phyloP scores from a whole-genome alignment of 2,113 vertebrate genomes.

The Atherinomorus stipes region DNA sequence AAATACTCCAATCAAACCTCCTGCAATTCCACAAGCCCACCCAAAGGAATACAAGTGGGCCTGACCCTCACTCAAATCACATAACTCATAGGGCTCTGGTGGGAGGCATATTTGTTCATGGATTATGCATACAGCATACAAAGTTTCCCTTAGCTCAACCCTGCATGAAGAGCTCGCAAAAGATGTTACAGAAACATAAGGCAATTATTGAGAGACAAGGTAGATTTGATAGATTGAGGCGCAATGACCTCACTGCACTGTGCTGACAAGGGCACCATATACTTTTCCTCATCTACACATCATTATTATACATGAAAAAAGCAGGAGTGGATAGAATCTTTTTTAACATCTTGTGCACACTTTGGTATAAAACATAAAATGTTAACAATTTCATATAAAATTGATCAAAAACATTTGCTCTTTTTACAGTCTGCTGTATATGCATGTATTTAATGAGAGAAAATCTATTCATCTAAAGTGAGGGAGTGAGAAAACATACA shows the following conservation, averaged over 20 bases:
- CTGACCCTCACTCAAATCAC: slow-evolving; percentile 82
- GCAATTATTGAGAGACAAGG: slow-evolving; percentile 65
- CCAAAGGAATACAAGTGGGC: slow-evolving; percentile 86
- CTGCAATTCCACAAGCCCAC: slow-evolving; percentile 78
- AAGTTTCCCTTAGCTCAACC: slow-evolving; percentile 56
- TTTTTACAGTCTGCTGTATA: neutral
- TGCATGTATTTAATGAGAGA: neutral
- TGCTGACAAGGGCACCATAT: slow-evolving; percentile 33
- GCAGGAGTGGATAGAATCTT: neutral
- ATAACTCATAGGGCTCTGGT: slow-evolving; percentile 68
- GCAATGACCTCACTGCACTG: slow-evolving; percentile 35
- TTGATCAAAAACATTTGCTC: too few species aligned
- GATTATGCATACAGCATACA: slow-evolving; percentile 76
- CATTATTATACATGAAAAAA: slow-evolving; percentile 42
- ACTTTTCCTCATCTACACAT: slow-evolving; percentile 44
- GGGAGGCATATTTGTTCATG: slow-evolving; percentile 77
- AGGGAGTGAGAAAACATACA: neutral
- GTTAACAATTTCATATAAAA: too few species aligned
- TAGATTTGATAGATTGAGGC: slow-evolving; percentile 50
- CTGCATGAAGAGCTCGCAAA: slow-evolving; percentile 62
- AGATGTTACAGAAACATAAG: slow-evolving; percentile 76
- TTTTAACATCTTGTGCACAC: neutral
- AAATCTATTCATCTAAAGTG: neutral
- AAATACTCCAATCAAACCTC: slow-evolving; percentile 81
- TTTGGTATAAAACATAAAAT: too few species aligned